Percentiles rank a stretch among this genome's conserved stretches.
Evolutionary conservation across 2,888 invertebrate species (phyloP).

Genomic region (Subacronicta megacephala): DNA sequence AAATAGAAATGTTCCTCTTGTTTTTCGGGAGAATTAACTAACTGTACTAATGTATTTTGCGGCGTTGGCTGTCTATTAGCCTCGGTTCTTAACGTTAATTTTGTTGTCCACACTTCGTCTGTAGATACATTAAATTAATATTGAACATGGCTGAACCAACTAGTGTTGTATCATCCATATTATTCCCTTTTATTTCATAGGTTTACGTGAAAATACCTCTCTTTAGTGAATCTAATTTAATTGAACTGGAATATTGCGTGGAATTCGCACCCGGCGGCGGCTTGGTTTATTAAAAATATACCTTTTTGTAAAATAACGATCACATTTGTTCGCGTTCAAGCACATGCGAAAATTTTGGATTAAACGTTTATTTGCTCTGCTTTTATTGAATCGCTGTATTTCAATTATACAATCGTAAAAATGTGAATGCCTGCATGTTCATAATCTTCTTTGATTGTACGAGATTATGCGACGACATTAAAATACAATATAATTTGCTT

Average conservation of each 20-base stretch:
- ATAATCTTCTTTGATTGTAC: slow-evolving; percentile 21
- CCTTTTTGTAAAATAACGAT: slow-evolving; percentile 67
- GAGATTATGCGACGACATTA: slow-evolving; percentile 6
- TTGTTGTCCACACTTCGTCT: slow-evolving; percentile 18
- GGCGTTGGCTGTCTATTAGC: slow-evolving; percentile 35
- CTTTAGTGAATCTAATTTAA: slow-evolving; percentile 47
- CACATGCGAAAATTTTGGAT: slow-evolving; percentile 62
- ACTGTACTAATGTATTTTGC: slow-evolving; percentile 43
- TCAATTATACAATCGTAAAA: slow-evolving; percentile 60
- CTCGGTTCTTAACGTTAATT: slow-evolving; percentile 26
- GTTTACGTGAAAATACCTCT: slow-evolving; percentile 36
- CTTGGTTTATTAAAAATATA: slow-evolving; percentile 67
- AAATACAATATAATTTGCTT: slow-evolving; percentile 12
- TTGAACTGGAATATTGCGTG: slow-evolving; percentile 60
- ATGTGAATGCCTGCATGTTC: slow-evolving; percentile 38
- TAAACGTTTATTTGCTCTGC: slow-evolving; percentile 64
- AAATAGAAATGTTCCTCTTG: slow-evolving; percentile 49
- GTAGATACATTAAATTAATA: too few relatives aligned
- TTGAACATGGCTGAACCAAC: background rate
- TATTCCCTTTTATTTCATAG: slow-evolving; percentile 18
- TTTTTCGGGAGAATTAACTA: slow-evolving; percentile 46
- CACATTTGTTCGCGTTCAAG: slow-evolving; percentile 59
- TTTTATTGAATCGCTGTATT: slow-evolving; percentile 66
- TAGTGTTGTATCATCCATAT: background rate
- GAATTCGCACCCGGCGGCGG: slow-evolving; percentile 49